Conservation (phyloP, 1,140 invertebrate genomes). For the Drosophila kepulauana region DNA sequence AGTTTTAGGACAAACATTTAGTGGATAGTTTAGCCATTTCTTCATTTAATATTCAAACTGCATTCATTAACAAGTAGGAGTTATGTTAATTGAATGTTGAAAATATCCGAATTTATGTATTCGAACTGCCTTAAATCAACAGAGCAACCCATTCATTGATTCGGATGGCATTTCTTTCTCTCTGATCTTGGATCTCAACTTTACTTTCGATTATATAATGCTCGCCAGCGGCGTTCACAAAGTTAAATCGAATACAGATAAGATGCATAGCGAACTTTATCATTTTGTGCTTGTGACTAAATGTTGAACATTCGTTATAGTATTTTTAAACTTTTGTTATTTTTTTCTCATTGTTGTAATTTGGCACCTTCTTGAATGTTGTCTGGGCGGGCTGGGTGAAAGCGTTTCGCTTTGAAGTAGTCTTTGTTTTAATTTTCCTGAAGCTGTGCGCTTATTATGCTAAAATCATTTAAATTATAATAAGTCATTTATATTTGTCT, state of each 20-base stretch:
- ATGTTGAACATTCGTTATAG: slow-evolving; percentile 37
- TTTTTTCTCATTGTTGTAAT: slow-evolving; percentile 40
- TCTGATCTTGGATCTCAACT: slow-evolving; percentile 4
- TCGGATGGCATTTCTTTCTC: slow-evolving; percentile 23
- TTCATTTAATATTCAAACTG: slow-evolving; percentile 4
- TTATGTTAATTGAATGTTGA: slow-evolving; percentile 4
- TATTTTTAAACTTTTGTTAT: slow-evolving; percentile 35
- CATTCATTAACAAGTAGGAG: slow-evolving; percentile 22
- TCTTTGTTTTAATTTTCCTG: slow-evolving; percentile 56
- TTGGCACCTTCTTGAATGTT: slow-evolving; percentile 69
- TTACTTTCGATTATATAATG: slow-evolving; percentile 40
- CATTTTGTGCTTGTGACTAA: slow-evolving; percentile 29
- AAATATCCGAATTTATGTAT: slow-evolving; percentile 22
- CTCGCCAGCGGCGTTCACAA: slow-evolving; percentile 19
- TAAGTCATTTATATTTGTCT: slow-evolving; percentile 30
- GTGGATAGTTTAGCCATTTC: neutral
- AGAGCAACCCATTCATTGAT: slow-evolving; percentile 26
- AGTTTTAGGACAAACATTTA: slow-evolving; percentile 1
- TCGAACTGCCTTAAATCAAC: slow-evolving; percentile 30
- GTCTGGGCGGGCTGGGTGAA: slow-evolving; percentile 54
- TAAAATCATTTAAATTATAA: slow-evolving; percentile 77
- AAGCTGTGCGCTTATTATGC: slow-evolving; percentile 57
- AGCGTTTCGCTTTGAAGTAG: slow-evolving; percentile 38
- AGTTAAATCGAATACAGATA: slow-evolving; percentile 15
- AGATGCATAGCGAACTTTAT: slow-evolving; percentile 25